These are phyloP conservation scores for Lucifuga dentata DNA, from an alignment of 2,113 vertebrate species.

Conservation along the genomic window DNA sequence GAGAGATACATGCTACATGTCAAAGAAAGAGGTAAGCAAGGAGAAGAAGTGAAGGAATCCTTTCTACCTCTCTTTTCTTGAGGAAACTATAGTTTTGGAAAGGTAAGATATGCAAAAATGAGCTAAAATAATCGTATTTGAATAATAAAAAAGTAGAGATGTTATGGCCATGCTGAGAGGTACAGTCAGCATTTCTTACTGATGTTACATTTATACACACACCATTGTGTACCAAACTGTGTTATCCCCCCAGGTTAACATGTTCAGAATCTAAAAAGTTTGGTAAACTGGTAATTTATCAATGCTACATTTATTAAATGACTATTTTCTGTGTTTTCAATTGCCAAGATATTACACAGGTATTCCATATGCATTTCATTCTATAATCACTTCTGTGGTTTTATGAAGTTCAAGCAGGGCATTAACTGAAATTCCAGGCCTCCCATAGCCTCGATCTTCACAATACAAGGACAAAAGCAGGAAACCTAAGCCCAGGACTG, in stretches of 20 bases:
- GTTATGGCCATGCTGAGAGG: too few relatives aligned
- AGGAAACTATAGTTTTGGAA: not conserved
- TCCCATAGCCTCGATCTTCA: conserved; percentile 35
- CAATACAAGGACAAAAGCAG: conserved; percentile 63
- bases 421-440: conserved; percentile 52
- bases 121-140: too few relatives aligned
- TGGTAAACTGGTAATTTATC: too few relatives aligned
- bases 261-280: too few relatives aligned
- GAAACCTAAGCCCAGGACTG: conserved; percentile 59
- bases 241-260: too few relatives aligned
- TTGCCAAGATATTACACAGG: too few relatives aligned
- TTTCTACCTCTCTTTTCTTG: not conserved
- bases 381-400: conserved; percentile 15
- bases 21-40: not conserved
- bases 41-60: not conserved
- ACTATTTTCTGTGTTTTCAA: too few relatives aligned
- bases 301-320: too few relatives aligned
- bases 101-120: not conserved
- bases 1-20: conserved; percentile 17
- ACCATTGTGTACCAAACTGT: too few relatives aligned
- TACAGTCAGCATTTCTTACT: too few relatives aligned
- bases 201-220: too few relatives aligned
- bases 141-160: too few relatives aligned
- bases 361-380: not conserved
- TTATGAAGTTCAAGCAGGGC: conserved; percentile 34